These are phyloP conservation scores for Sterrhoptilus dennistouni DNA, from an alignment of 2,113 vertebrate genomes.

Conservation along the genomic window DNA sequence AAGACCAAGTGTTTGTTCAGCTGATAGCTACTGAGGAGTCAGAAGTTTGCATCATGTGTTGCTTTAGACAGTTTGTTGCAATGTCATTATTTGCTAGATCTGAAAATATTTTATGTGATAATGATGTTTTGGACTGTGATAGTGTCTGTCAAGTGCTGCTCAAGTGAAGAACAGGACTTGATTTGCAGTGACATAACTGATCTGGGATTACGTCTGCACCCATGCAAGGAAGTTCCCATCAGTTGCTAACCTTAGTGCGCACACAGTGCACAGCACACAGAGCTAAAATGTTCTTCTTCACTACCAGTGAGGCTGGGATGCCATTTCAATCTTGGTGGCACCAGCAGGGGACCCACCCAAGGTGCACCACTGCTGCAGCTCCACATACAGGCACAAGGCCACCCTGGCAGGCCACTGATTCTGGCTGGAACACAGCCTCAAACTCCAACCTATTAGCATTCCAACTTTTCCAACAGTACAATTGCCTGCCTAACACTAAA, in stretches of 20 bases:
- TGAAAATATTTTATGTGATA: background rate
- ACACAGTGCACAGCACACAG: background rate
- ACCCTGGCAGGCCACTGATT: background rate
- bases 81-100: background rate
- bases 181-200: background rate
- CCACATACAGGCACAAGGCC: fast-evolving
- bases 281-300: background rate
- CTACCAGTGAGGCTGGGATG: background rate
- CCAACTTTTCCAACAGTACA: background rate
- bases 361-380: background rate
- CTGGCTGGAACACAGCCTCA: background rate
- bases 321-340: background rate
- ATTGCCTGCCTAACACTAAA: background rate
- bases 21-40: background rate
- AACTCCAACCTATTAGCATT: background rate
- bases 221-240: background rate
- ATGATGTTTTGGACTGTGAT: background rate
- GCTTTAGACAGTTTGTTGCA: background rate
- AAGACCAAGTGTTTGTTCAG: background rate
- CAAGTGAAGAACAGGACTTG: background rate
- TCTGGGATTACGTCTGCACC: background rate
- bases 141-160: background rate
- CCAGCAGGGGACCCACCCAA: background rate
- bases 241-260: background rate
- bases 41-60: background rate